Percentiles rank a stretch among this genome's conserved stretches.
These are phyloP conservation scores for Cheilosia variabilis DNA, from an alignment of 2,888 invertebrate genomes.

Conservation along the genomic window DNA sequence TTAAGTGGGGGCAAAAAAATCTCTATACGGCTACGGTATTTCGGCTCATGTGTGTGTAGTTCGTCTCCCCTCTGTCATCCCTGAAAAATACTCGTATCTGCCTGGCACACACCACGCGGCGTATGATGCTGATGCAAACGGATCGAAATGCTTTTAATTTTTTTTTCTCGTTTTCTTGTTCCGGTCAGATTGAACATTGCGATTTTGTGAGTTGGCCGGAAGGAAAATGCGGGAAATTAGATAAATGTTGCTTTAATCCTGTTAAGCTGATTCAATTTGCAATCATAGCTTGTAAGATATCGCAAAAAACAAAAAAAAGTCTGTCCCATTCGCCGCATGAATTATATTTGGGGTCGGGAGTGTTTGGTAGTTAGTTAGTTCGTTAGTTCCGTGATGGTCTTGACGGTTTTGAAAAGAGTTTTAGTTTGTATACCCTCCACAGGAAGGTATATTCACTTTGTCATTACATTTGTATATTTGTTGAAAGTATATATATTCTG, in stretches of 20 bases:
- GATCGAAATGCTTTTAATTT: not conserved
- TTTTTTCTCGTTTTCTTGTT: not conserved
- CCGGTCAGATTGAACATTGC: constrained; percentile 6
- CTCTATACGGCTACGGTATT: too few relatives aligned
- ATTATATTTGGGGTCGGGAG: too few relatives aligned
- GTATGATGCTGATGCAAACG: not conserved
- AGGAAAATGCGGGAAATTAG: constrained; percentile 3
- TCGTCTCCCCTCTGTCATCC: not conserved
- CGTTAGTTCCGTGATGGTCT: too few relatives aligned
- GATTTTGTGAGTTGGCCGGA: constrained; percentile 3
- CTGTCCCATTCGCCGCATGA: too few relatives aligned
- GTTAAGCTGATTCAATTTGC: not conserved
- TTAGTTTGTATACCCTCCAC: too few relatives aligned
- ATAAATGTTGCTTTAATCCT: not conserved
- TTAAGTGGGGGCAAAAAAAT: not conserved
- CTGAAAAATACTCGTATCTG: not conserved
- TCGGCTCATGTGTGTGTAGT: not conserved
- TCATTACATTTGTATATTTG: too few relatives aligned
- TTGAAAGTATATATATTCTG: too few relatives aligned
- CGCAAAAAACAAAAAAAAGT: too few relatives aligned
- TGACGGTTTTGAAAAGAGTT: too few relatives aligned
- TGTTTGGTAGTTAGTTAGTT: too few relatives aligned
- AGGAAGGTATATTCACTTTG: too few relatives aligned
- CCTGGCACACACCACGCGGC: not conserved
- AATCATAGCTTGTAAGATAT: not conserved